Percentiles rank a stretch among this genome's conserved stretches.
Conservation (phyloP, 2,113 vertebrate species). For the Alaudala cheleensis region DNA sequence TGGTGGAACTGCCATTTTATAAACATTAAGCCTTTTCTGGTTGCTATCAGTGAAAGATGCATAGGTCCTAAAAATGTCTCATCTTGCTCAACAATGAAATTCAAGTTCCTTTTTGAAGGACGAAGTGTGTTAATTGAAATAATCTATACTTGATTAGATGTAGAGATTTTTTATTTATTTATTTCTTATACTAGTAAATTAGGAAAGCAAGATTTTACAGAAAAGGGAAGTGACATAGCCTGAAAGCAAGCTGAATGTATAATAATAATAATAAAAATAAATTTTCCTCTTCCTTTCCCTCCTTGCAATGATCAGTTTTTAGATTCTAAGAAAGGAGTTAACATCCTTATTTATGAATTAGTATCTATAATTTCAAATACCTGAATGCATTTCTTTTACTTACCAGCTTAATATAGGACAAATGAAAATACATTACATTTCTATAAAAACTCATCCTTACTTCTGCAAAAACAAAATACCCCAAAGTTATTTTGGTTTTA, state of each 20-base stretch:
- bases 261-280: not conserved
- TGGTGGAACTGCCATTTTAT: not conserved
- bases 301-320: not conserved
- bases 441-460: not conserved
- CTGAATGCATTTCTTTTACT: not conserved
- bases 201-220: not conserved
- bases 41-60: not conserved
- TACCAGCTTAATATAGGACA: not conserved
- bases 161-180: not conserved
- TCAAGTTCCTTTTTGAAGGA: not conserved
- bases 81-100: not conserved
- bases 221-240: not conserved
- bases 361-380: not conserved
- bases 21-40: not conserved
- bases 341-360: not conserved
- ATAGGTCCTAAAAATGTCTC: not conserved
- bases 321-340: not conserved
- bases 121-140: not conserved
- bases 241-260: not conserved
- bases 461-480: not conserved
- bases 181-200: not conserved
- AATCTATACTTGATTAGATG: not conserved
- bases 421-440: not conserved
- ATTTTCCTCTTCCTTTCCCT: not conserved
- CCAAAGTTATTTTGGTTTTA: not conserved